Evolutionary conservation across 2,113 vertebrate genomes (phyloP), one percentile per base, ranked within the genome.

Genomic region (Colinus virginianus): DNA sequence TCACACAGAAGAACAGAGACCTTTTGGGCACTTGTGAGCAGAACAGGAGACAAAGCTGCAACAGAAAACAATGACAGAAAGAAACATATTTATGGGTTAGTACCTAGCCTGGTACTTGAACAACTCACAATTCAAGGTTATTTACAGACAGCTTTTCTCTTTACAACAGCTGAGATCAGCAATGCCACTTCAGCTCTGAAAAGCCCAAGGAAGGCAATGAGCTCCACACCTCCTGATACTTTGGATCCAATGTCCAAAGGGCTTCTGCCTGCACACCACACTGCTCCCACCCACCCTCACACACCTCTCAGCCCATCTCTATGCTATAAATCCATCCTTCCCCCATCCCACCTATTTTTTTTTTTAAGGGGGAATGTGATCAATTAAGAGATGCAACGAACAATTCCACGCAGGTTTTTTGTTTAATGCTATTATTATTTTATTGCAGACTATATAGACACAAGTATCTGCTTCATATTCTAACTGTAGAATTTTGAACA

Each of bases 11-110:
- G 43, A 95, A 94, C 4, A 90, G 56, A 68, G 16, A 21, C 9
- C 21, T 79, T 82, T 83, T 46, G 93, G 90, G 90, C 91, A 95
- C 78, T 94, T 96, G 32, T 71, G 93, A 79, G 58, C 77, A 94
- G 91, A 90, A 88, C 0, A 7, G 15, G 89, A 94, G 48, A 87
- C 71, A 42, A 83, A 92, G 64, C 2, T 49, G 43, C 78, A 88
- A 80, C 18, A 53, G 51, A 86, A 87, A 80, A 63, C 48, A 78
- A 89, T 11, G 43, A 85, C 69, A 79, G 78, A 83, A 68, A 72
- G 32, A 53, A 89, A 67, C 4, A 2, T 26, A 63, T 71, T 83
- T 74, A 67, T 64, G 61, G 61, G 34, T 85, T 71, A 74, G 53
- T 55, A 74, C 2, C 46, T 30, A 85, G 38, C 23, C 63, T 3